Percentiles rank a stretch among this genome's conserved stretches.
Conservation (phyloP, 2,113 vertebrate genomes). For the Holacanthus passer region DNA sequence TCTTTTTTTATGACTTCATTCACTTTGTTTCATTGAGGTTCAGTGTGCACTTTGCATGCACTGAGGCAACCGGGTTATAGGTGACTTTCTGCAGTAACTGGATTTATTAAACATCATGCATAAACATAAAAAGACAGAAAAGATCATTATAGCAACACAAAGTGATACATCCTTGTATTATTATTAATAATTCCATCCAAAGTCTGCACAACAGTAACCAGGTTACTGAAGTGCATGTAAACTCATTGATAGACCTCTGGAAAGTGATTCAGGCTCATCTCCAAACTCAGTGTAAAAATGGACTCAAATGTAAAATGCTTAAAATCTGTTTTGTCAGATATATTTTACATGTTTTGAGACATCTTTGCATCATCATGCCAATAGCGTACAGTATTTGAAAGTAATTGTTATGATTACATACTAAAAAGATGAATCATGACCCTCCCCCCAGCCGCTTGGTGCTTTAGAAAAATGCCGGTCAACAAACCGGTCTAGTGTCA, state of each 20-base stretch:
- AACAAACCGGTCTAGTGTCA: neutral
- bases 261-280: too few species aligned
- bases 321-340: neutral
- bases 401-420: neutral
- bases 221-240: neutral
- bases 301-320: neutral
- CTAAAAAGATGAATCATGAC: neutral
- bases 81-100: neutral
- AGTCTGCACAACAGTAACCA: neutral
- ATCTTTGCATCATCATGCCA: neutral
- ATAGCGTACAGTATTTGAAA: neutral
- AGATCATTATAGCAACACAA: conserved; percentile 5
- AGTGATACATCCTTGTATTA: neutral
- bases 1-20: neutral
- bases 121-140: neutral
- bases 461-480: neutral
- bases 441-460: neutral
- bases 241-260: too few species aligned
- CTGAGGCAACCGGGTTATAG: neutral
- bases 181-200: neutral
- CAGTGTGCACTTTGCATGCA: neutral
- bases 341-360: neutral
- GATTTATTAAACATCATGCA: neutral
- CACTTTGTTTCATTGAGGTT: neutral
- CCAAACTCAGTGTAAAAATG: too few species aligned